Evolutionary conservation across 1,140 invertebrate species (phyloP).

Genomic region (Aphelenchoides avenae): DNA sequence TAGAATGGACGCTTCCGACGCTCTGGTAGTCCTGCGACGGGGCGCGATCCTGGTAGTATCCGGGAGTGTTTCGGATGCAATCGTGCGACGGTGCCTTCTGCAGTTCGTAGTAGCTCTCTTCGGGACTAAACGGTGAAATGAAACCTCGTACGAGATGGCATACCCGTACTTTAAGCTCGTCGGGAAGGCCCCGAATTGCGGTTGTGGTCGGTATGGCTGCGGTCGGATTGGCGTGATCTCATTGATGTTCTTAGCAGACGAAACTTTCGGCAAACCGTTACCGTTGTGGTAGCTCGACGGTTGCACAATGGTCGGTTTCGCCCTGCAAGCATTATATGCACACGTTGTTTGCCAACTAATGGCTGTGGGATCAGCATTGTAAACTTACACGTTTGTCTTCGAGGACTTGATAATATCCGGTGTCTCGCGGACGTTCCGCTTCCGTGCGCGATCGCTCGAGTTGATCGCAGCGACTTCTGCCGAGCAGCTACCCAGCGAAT

Average conservation of each 20-base stretch:
- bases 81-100: constrained; percentile 35
- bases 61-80: constrained; percentile 11
- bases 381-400: constrained; percentile 12
- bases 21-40: constrained; percentile 36
- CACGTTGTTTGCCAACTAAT: not conserved
- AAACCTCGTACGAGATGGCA: not conserved
- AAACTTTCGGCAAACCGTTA: not conserved
- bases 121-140: not conserved
- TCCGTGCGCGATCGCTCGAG: constrained; percentile 27
- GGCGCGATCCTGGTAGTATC: constrained; percentile 27
- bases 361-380: constrained; percentile 1
- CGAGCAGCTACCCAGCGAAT: constrained; percentile 57
- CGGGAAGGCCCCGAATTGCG: constrained; percentile 37
- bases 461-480: constrained; percentile 59
- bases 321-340: not conserved
- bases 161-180: constrained; percentile 22
- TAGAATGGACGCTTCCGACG: constrained; percentile 44
- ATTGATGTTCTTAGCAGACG: too few species aligned
- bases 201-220: constrained; percentile 50
- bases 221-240: constrained; percentile 45
- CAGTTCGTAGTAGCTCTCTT: constrained; percentile 17
- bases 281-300: not conserved
- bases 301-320: not conserved
- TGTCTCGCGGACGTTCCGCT: constrained; percentile 16
- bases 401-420: constrained; percentile 18